A percentile compares a stretch with the other conserved stretches of the same genome.
These are phyloP conservation scores for Phoenicopterus ruber DNA, from an alignment of 2,113 vertebrate species.

Conservation along the genomic window DNA sequence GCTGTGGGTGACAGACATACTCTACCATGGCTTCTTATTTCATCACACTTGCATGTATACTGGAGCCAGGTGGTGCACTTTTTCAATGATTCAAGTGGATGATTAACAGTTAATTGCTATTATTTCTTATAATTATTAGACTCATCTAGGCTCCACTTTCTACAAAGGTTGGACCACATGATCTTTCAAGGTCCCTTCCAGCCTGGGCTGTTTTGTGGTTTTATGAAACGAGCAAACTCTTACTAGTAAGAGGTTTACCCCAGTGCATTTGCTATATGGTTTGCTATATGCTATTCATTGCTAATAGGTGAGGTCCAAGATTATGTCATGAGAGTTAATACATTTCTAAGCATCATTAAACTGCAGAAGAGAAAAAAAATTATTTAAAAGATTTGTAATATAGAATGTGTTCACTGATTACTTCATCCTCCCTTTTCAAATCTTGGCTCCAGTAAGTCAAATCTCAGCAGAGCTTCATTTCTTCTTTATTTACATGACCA, in stretches of 20 bases:
- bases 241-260: neutral
- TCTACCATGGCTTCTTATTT: neutral
- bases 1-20: no score
- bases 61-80: neutral
- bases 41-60: neutral
- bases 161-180: no score
- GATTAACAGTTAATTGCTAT: neutral
- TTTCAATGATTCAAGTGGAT: neutral
- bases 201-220: neutral
- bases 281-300: no score
- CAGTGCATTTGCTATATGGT: neutral
- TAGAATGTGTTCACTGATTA: neutral
- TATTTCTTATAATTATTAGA: neutral
- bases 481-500: neutral
- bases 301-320: neutral
- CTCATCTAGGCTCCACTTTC: no score
- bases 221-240: neutral
- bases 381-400: neutral
- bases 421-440: neutral
- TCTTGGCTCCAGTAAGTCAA: neutral
- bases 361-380: neutral
- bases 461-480: neutral
- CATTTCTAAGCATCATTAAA: neutral
- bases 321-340: neutral
- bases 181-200: no score